Percentiles rank a stretch among this genome's conserved stretches.
Evolutionary conservation across 1,140 invertebrate genomes (phyloP).

Genomic region (Oryzaephilus surinamensis): DNA sequence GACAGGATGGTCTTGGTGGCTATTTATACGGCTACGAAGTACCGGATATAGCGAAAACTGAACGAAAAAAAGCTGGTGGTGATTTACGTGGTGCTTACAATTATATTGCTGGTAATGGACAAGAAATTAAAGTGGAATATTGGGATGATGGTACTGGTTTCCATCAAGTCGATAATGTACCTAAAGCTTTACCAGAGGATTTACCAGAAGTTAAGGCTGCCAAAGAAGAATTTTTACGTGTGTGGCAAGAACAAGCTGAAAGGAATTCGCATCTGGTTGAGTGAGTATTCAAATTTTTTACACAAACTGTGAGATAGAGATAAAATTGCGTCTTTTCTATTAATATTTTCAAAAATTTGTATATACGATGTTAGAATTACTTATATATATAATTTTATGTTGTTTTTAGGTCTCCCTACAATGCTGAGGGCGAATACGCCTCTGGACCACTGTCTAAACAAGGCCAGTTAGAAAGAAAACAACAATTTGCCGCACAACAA

Average conservation of each 20-base stretch:
- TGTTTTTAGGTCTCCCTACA: conserved; percentile 21
- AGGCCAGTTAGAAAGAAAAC: conserved; percentile 15
- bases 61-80: conserved; percentile 40
- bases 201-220: conserved; percentile 47
- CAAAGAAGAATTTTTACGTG: conserved; percentile 48
- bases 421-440: conserved; percentile 20
- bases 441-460: conserved; percentile 17
- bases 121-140: conserved; percentile 47
- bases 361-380: neutral
- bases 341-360: too few species aligned
- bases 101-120: conserved; percentile 37
- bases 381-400: conserved; percentile 1
- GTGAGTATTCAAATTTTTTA: too few species aligned
- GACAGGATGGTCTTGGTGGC: conserved; percentile 46
- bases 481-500: too few species aligned
- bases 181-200: conserved; percentile 47
- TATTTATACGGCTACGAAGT: conserved; percentile 52
- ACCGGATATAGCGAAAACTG: conserved; percentile 51
- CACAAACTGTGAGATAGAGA: too few species aligned
- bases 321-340: too few species aligned
- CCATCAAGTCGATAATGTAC: conserved; percentile 55
- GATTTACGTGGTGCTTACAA: conserved; percentile 42
- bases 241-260: conserved; percentile 50
- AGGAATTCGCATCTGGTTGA: conserved; percentile 32
- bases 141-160: conserved; percentile 52